Conservation (phyloP, 2,797 vertebrate genomes). For the Lacerta agilis region DNA sequence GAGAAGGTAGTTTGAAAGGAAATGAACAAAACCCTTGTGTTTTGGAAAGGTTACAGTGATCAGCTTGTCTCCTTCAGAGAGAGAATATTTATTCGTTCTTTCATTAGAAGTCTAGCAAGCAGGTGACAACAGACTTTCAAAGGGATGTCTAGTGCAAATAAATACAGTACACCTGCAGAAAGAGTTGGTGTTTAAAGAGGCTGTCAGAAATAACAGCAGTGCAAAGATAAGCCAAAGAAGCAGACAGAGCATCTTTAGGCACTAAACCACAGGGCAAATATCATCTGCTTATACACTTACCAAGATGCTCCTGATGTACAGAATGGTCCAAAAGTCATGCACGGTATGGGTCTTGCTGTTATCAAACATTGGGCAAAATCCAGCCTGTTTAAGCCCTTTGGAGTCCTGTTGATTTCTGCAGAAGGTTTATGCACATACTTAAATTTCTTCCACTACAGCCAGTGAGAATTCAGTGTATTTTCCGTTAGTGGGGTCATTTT, state of each 20-base stretch:
- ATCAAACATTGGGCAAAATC: background rate
- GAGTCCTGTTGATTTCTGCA: background rate
- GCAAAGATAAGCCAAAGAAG: background rate
- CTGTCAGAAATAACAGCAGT: constrained; percentile 20
- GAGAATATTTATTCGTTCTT: constrained; percentile 23
- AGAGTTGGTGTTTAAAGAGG: background rate
- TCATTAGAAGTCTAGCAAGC: constrained; percentile 31
- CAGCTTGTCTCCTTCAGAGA: fast-evolving
- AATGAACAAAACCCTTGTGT: background rate
- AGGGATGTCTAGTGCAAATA: constrained; percentile 19
- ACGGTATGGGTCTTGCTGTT: background rate
- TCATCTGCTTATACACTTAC: constrained; percentile 4
- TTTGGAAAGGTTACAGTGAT: constrained; percentile 33
- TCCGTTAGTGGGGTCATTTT: background rate
- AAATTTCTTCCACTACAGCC: background rate
- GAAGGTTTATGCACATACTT: background rate
- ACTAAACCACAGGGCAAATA: background rate
- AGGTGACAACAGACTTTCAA: background rate
- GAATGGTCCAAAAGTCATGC: constrained; percentile 5
- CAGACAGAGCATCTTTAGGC: background rate
- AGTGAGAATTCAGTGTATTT: background rate
- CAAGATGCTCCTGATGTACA: constrained; percentile 28
- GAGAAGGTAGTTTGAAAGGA: constrained; percentile 35
- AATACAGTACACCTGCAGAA: constrained; percentile 24
- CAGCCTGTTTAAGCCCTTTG: background rate